Conservation (phyloP, 2,797 vertebrate species). For the Peromyscus aztecus region DNA sequence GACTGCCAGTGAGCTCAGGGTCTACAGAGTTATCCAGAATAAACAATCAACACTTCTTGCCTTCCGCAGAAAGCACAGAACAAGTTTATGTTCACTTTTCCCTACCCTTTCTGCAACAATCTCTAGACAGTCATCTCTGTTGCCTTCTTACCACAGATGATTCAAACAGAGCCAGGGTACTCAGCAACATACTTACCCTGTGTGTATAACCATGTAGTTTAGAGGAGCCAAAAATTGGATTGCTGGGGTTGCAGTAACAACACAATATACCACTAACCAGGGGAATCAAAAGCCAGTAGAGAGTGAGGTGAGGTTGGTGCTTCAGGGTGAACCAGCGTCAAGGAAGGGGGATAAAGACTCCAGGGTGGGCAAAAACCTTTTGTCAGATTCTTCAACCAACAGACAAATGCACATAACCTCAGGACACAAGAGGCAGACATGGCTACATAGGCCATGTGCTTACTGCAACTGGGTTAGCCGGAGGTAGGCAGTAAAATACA, state of each 20-base stretch:
- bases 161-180: not conserved
- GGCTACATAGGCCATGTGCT: too few species aligned
- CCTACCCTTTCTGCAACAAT: not conserved
- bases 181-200: not conserved
- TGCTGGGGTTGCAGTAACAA: too few species aligned
- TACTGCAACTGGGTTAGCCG: not conserved
- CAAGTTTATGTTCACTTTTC: not conserved
- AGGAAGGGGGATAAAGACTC: not conserved
- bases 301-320: not conserved
- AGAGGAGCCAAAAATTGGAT: not conserved
- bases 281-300: not conserved
- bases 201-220: not conserved
- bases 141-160: not conserved
- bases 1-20: not conserved
- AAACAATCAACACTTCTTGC: not conserved
- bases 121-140: not conserved
- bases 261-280: not conserved
- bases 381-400: not conserved
- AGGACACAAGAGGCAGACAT: too few species aligned
- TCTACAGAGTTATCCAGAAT: not conserved
- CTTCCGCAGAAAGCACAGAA: too few species aligned
- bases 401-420: not conserved
- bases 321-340: not conserved
- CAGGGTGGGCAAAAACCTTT: not conserved
- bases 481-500: not conserved